These are phyloP conservation scores for Sinodicranocentrus sp. DNA, from an alignment of 2,888 invertebrate species.

Conservation along the genomic window DNA sequence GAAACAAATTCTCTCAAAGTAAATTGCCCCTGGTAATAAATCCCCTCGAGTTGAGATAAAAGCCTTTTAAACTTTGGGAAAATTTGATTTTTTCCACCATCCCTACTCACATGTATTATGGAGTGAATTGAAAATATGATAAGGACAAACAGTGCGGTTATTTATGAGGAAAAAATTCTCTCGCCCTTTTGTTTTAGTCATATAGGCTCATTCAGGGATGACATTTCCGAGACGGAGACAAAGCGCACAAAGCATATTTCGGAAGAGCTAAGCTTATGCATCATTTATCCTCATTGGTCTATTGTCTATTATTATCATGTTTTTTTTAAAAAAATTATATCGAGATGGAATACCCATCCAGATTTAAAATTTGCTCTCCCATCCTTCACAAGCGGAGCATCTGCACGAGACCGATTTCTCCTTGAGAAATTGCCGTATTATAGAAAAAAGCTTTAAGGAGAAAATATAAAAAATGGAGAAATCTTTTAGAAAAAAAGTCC, in stretches of 20 bases:
- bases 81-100: constrained; percentile 28
- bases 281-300: no score
- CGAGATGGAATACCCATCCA: no score
- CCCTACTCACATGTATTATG: neutral
- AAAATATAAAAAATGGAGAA: constrained; percentile 4
- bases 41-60: constrained; percentile 13
- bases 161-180: no score
- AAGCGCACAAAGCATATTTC: no score
- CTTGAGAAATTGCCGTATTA: constrained; percentile 11
- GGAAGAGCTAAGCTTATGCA: no score
- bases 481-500: constrained; percentile 10
- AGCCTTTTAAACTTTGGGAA: constrained; percentile 36
- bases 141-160: no score
- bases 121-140: neutral
- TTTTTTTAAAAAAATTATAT: no score
- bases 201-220: no score
- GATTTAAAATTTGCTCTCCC: no score
- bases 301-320: no score
- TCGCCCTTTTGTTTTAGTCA: no score
- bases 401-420: constrained; percentile 13
- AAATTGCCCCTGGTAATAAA: neutral
- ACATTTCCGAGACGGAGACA: no score
- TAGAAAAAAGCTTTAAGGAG: neutral
- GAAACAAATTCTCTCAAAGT: constrained; percentile 2
- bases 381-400: neutral